A percentile compares a stretch with the other conserved stretches of the same genome.
phyloP scores from a whole-genome alignment of 2,113 vertebrate genomes.

The Spermophilus dauricus region DNA sequence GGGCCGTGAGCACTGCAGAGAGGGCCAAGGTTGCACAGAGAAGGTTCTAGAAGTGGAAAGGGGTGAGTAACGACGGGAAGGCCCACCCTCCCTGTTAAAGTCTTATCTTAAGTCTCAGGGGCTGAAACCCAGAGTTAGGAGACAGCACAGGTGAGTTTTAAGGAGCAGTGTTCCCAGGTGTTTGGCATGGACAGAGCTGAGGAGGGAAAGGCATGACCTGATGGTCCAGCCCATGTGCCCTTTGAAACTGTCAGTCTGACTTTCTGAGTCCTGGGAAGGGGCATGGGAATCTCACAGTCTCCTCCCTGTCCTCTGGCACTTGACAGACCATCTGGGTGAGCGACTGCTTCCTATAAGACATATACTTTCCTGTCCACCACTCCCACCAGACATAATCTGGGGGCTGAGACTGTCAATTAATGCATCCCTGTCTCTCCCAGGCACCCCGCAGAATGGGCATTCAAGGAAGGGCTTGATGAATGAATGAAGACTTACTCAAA shows the following conservation, averaged over 20 bases:
- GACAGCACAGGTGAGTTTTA: background rate
- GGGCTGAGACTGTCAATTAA: background rate
- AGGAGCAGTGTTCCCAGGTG: background rate
- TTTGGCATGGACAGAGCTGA: background rate
- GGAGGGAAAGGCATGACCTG: too few relatives aligned
- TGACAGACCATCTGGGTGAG: too few relatives aligned
- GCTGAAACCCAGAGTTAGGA: background rate
- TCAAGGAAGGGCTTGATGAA: background rate
- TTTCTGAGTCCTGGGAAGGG: background rate
- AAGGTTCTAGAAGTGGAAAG: background rate
- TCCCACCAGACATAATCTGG: background rate
- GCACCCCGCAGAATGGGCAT: accelerated
- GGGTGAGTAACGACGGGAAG: background rate
- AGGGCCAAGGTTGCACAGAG: background rate
- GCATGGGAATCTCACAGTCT: background rate
- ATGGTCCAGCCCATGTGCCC: accelerated
- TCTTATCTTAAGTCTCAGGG: background rate
- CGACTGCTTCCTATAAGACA: background rate
- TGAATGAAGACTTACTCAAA: background rate
- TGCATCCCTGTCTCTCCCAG: background rate
- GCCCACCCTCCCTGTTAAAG: background rate
- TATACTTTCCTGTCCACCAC: background rate
- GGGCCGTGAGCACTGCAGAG: background rate
- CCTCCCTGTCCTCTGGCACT: background rate
- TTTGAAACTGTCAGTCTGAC: background rate